phyloP scores from a whole-genome alignment of 2,113 vertebrate genomes.

The Polypterus senegalus region DNA sequence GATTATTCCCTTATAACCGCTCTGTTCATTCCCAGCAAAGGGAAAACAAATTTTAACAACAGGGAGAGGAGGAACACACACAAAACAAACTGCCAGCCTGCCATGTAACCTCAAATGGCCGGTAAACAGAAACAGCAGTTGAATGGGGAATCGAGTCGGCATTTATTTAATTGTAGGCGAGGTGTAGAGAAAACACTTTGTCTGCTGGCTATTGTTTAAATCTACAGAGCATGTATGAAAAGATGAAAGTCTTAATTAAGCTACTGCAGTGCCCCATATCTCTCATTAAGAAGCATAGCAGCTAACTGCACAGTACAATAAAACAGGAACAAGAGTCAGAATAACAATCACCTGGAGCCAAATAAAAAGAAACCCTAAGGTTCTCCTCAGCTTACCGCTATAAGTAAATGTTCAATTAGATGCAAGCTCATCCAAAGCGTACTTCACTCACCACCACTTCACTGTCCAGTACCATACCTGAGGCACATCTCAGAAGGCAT shows the following conservation, averaged over 20 bases:
- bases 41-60: not conserved
- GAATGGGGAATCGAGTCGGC: not conserved
- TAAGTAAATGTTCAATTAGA: constrained; percentile 21
- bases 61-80: not conserved
- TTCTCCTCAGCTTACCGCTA: constrained; percentile 11
- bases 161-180: not conserved
- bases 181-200: not conserved
- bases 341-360: not conserved
- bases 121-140: not conserved
- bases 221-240: not conserved
- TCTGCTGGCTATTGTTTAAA: not conserved
- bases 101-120: not conserved
- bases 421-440: constrained; percentile 12
- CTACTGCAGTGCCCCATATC: constrained; percentile 26
- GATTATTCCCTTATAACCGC: not conserved
- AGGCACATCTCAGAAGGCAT: constrained; percentile 84
- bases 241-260: constrained; percentile 19
- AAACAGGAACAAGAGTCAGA: constrained; percentile 15
- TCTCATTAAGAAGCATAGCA: constrained; percentile 11
- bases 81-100: not conserved
- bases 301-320: constrained; percentile 27
- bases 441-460: not conserved
- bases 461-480: constrained; percentile 50
- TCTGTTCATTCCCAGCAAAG: not conserved
- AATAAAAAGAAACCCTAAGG: not conserved